Conservation (phyloP, 2,888 invertebrate genomes). For the Diachrysia chrysitis region DNA sequence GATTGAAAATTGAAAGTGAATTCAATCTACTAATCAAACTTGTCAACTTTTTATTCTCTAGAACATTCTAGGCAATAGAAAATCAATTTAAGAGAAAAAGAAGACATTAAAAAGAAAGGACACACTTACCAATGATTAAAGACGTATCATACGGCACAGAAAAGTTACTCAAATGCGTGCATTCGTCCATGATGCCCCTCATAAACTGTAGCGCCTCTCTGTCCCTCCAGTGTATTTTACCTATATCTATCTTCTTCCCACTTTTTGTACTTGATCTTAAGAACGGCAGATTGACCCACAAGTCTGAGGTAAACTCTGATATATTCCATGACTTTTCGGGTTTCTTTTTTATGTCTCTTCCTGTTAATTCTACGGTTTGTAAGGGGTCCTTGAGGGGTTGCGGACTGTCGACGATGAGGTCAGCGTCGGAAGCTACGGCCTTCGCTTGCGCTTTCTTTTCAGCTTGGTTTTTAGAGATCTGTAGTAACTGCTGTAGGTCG, state of each 20-base stretch:
- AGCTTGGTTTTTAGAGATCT: slow-evolving; percentile 10
- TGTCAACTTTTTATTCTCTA: neutral
- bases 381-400: slow-evolving; percentile 15
- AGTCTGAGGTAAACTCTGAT: slow-evolving; percentile 77
- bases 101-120: neutral
- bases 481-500: slow-evolving; percentile 24
- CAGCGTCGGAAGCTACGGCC: neutral
- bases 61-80: too few species aligned
- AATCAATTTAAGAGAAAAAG: too few species aligned
- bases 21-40: neutral
- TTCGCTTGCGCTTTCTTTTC: slow-evolving; percentile 7
- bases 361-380: slow-evolving; percentile 33
- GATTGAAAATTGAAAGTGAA: slow-evolving; percentile 3
- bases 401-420: neutral
- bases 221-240: slow-evolving; percentile 92
- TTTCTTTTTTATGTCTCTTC: slow-evolving; percentile 51
- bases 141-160: slow-evolving; percentile 96
- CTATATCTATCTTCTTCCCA: slow-evolving; percentile 87
- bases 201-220: slow-evolving; percentile 97
- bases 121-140: slow-evolving; percentile 91
- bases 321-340: slow-evolving; percentile 77
- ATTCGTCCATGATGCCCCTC: slow-evolving; percentile 99
- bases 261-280: slow-evolving; percentile 61
- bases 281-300: slow-evolving; percentile 81
- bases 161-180: slow-evolving; percentile 98